Evolutionary conservation across 1,140 invertebrate genomes (phyloP), one percentile per base, ranked within the genome.

Genomic region (Philopotamus ludificatus): DNA sequence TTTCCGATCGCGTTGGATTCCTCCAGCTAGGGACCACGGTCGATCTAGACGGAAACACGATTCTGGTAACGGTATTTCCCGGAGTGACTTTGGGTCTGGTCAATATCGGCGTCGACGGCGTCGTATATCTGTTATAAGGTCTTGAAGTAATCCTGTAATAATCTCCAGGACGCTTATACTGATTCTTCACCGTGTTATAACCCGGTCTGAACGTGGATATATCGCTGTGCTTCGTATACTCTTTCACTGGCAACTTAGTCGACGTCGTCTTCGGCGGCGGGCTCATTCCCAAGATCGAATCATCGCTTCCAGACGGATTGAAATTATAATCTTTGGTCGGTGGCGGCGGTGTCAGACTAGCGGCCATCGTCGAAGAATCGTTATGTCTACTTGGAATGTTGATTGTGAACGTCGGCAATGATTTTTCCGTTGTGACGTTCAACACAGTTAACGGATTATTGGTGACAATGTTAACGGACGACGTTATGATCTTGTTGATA

Each of bases 221-320:
- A 69, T 81, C 79, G 68, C 77, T 76, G 73, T 77, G 72, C 74
- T 76, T 73, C 69, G 74, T 42, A 71, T 44, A 34, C 74, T 77
- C 65, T 72, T 74, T 67, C 71, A 74, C 74, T 50, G 76, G 73
- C 34, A 72, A 58, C 65, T 75, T 76, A 15, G 76, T 72, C 18
- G 75, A 72, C 21, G 75, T 70, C 12, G 77, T 77, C 70, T 73
- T 76, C 22, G 76, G 75, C 16, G 78, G 79, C 25, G 79, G 79
- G 68, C 76, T 80, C 79, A 81, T 81, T 10, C 79, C 79, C 77
- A 80, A 79, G 26, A 81, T 81, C 60, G 75, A 74, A 63, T 81
- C 78, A 67, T 75, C 75, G 54, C 75, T 76, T 3, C 66, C 74
- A 18, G 76, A 73, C 41, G 76, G 74, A 61, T 76, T 79, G 25